Evolutionary conservation across 2,888 invertebrate species (phyloP), one percentile per base, ranked within the genome.

Genomic region (Branchinecta sandiegonensis): DNA sequence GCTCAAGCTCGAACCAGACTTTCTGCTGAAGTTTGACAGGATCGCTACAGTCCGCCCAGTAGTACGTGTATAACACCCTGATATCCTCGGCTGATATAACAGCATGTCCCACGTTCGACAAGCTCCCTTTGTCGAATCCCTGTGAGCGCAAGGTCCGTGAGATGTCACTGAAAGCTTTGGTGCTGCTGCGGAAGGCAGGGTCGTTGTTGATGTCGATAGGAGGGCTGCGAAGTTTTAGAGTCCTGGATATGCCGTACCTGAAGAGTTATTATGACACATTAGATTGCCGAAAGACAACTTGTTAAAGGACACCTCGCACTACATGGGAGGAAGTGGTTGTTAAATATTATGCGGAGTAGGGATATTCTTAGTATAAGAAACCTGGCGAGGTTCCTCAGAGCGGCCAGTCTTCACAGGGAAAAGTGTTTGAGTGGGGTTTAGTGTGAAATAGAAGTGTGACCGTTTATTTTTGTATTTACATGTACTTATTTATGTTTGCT

Each of bases 161-260:
- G 56, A 56, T 56, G 56, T 56, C 14, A 56, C 56, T 56, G 17
- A 56, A 56, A 56, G 56, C 56, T 56, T 56, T 56, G 17, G 14
- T 56, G 56, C 56, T 56, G n/a, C 17, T 56, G 14, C 17, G n/a
- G 56, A 56, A 56, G n/a, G 56, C 56, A 56, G 56, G 56, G 10
- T 56, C 56, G 11, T 56, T 56, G 56, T 56, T 56, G 56, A 56
- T 56, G 56, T 56, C 56, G n/a, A 56, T 56, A 8, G 56, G 10
- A 8, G 56, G 56, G n/a, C 14, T 10, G 56, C 56, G 56, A 14
- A 17, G 14, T 10, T 56, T 56, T 56, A 56, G 17, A 56, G 56
- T 56, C 17, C 56, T n/a, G 17, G 56, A 56, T 56, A 56, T 56
- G 17, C 56, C 56, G 9, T 56, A 56, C 17, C 56, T 56, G 17